phyloP scores from a whole-genome alignment of 2,797 vertebrate species.

The Bufotes viridis region DNA sequence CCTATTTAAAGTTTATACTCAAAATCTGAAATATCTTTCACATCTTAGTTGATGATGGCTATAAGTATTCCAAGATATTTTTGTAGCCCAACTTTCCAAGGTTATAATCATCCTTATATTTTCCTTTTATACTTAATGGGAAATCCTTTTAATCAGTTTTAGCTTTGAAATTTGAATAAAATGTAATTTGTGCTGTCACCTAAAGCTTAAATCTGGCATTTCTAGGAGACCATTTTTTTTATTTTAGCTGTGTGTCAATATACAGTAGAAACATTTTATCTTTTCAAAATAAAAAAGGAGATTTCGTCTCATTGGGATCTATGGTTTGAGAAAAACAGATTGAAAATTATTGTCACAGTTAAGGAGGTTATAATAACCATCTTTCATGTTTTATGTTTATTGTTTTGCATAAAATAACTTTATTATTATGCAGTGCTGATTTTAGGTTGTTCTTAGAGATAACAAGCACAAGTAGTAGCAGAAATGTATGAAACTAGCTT shows the following conservation, averaged over 20 bases:
- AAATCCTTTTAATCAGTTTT: not conserved
- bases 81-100: not conserved
- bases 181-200: not conserved
- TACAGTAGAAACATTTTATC: not conserved
- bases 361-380: not conserved
- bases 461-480: not conserved
- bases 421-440: not conserved
- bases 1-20: not conserved
- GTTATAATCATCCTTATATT: conserved; percentile 4
- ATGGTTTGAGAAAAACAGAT: not conserved
- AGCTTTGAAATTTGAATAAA: not conserved
- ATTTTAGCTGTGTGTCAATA: not conserved
- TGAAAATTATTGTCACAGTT: conserved; percentile 28
- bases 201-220: not conserved
- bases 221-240: not conserved
- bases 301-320: not conserved
- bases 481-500: not conserved
- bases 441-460: not conserved
- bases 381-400: not conserved
- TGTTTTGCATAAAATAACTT: not conserved
- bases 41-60: not conserved
- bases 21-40: not conserved
- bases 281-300: not conserved
- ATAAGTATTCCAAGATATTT: conserved; percentile 9
- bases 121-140: not conserved